These are phyloP conservation scores for pig (Sus scrofa) DNA, from an alignment of 2,113 vertebrate species.

Conservation along the genomic window DNA sequence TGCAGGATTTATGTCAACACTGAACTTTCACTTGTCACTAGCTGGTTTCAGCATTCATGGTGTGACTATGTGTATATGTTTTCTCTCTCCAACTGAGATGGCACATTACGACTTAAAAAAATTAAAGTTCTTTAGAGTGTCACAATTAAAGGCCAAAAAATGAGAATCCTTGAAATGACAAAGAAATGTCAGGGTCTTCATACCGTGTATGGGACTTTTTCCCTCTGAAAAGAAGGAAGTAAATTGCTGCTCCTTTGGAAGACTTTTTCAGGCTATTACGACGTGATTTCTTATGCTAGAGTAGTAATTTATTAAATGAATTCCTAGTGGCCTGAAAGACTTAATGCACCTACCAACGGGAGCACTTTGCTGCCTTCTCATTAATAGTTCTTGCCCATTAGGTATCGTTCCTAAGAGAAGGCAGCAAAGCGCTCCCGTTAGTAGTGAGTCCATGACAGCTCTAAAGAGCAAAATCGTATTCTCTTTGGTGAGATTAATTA, in stretches of 20 bases:
- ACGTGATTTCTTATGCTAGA: constrained; percentile 2
- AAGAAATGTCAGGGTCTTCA: constrained; percentile 10
- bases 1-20: constrained; percentile 20
- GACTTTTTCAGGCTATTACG: neutral
- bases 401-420: constrained; percentile 9
- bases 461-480: constrained; percentile 39
- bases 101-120: constrained; percentile 27
- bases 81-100: neutral
- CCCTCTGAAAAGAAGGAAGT: neutral
- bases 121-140: constrained; percentile 43
- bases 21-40: constrained; percentile 2
- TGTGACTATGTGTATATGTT: neutral
- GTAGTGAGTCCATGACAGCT: neutral
- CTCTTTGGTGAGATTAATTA: constrained; percentile 57
- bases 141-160: constrained; percentile 41
- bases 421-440: too few relatives aligned
- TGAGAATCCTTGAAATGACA: constrained; percentile 29
- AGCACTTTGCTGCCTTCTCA: neutral
- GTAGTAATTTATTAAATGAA: constrained; percentile 53
- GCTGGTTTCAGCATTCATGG: neutral
- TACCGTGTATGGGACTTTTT: neutral
- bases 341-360: neutral
- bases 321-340: constrained; percentile 8
- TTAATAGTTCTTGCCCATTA: neutral
- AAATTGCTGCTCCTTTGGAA: neutral